These are phyloP conservation scores for Leptopilina myrica DNA, from an alignment of 2,888 invertebrate species.

Conservation along the genomic window DNA sequence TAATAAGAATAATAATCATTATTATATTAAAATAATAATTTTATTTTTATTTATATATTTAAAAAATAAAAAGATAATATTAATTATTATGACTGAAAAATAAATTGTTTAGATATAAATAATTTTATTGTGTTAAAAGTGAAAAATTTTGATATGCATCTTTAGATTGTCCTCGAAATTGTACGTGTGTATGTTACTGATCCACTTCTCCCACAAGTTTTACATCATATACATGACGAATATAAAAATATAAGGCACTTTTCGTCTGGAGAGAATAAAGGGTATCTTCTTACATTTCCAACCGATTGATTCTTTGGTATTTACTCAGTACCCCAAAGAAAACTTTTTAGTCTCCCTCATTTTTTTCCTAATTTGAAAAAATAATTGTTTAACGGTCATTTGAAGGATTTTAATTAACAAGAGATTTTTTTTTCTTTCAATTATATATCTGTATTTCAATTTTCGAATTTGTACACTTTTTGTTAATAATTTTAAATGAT, in stretches of 20 bases:
- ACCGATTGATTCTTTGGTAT: slow-evolving; percentile 73
- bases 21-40: too few species aligned
- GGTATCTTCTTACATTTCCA: slow-evolving; percentile 74
- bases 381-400: neutral
- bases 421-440: too few species aligned
- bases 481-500: too few species aligned
- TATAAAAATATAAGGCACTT: slow-evolving; percentile 26
- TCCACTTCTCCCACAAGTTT: slow-evolving; percentile 29
- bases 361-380: neutral
- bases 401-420: too few species aligned
- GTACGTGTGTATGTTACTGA: slow-evolving; percentile 41
- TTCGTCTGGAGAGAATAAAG: slow-evolving; percentile 40
- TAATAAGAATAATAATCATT: too few species aligned
- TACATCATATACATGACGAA: slow-evolving; percentile 20
- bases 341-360: slow-evolving; percentile 11
- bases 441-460: too few species aligned
- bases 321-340: slow-evolving; percentile 59
- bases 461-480: too few species aligned
- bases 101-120: too few species aligned
- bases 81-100: too few species aligned
- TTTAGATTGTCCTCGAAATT: neutral
- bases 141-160: neutral
- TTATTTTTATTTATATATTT: too few species aligned
- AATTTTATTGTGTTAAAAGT: too few species aligned
- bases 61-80: too few species aligned